phyloP scores from a whole-genome alignment of 2,888 invertebrate species.

The Linnaemya tessellans region DNA sequence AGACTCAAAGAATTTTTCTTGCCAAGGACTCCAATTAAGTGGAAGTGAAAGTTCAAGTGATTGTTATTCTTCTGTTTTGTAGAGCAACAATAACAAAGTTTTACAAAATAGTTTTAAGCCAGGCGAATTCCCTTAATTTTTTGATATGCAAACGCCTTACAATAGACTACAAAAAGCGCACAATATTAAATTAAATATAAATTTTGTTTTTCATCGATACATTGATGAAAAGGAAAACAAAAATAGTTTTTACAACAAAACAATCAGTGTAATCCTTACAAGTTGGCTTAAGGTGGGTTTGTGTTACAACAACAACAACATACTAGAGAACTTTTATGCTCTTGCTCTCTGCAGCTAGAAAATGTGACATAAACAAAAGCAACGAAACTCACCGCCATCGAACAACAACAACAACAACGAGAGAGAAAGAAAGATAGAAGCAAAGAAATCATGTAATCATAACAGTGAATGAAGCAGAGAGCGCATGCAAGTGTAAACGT shows the following conservation, averaged over 20 bases:
- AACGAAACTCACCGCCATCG: slow-evolving; percentile 26
- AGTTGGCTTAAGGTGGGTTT: slow-evolving; percentile 67
- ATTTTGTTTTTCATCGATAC: background rate
- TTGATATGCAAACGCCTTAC: slow-evolving; percentile 29
- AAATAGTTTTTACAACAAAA: slow-evolving; percentile 30
- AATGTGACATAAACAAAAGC: slow-evolving; percentile 24
- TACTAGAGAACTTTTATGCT: slow-evolving; percentile 1
- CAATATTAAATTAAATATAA: slow-evolving; percentile 42
- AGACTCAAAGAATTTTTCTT: background rate
- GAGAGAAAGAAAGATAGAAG: too few species aligned
- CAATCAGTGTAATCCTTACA: slow-evolving; percentile 62
- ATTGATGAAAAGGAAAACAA: background rate
- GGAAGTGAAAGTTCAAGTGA: slow-evolving; percentile 14
- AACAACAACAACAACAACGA: background rate
- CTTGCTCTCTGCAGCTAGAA: background rate
- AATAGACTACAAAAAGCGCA: slow-evolving; percentile 30
- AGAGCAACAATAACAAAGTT: background rate
- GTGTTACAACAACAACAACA: slow-evolving; percentile 10
- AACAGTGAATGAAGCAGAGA: slow-evolving; percentile 37
- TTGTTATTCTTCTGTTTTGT: background rate
- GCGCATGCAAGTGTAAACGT: background rate
- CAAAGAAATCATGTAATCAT: slow-evolving; percentile 30
- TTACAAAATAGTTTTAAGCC: background rate
- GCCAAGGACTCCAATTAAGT: slow-evolving; percentile 53
- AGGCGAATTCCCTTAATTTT: background rate